Conservation (phyloP, 2,113 vertebrate genomes). For the Ctenomys sociabilis region DNA sequence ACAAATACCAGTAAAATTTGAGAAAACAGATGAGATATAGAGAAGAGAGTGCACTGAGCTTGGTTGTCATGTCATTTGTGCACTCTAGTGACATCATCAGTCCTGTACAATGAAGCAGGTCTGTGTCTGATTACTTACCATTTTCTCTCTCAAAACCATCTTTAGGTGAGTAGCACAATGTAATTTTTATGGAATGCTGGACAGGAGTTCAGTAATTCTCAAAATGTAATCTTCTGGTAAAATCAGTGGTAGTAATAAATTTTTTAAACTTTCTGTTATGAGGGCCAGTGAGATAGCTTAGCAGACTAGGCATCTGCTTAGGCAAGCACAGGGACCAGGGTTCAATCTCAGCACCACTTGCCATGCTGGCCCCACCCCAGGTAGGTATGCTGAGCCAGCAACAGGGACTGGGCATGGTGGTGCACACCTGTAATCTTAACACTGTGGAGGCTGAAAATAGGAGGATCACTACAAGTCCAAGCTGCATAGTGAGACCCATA, state of each 20-base stretch:
- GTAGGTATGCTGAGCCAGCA: too few species aligned
- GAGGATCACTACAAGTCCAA: too few species aligned
- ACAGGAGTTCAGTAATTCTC: not conserved
- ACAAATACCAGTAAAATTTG: not conserved
- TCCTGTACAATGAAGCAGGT: not conserved
- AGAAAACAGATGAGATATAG: constrained; percentile 23
- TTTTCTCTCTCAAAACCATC: not conserved
- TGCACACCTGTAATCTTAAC: too few species aligned
- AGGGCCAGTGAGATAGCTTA: too few species aligned
- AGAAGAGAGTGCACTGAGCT: not conserved
- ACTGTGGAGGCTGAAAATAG: too few species aligned
- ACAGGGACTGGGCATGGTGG: too few species aligned
- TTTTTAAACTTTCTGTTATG: not conserved
- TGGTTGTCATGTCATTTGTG: not conserved
- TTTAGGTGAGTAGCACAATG: not conserved
- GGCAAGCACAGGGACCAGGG: too few species aligned
- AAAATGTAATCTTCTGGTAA: not conserved
- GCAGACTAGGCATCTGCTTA: too few species aligned
- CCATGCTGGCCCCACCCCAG: too few species aligned
- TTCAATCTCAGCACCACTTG: too few species aligned
- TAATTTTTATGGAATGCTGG: not conserved
- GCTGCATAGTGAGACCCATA: too few species aligned
- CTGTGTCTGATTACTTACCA: not conserved
- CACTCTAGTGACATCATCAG: not conserved
- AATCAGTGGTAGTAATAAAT: not conserved